Conservation (phyloP, 2,797 vertebrate genomes). For the Sarcoramphus papa region DNA sequence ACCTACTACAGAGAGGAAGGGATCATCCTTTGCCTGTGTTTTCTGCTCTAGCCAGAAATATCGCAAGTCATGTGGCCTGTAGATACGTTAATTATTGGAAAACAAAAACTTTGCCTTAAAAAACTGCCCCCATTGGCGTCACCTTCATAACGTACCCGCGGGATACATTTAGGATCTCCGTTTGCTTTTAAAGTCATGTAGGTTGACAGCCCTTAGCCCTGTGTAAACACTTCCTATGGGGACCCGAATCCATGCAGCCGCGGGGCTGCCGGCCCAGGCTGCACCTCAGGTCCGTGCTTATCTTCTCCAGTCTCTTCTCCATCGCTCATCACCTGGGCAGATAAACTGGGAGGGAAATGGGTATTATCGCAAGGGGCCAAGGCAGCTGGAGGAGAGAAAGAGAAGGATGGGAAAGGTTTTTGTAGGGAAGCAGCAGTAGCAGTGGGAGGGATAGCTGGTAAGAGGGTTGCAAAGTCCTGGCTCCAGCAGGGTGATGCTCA, state of each 20-base stretch:
- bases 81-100: background rate
- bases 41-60: background rate
- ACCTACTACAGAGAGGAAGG: too few relatives aligned
- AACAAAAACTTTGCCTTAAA: background rate
- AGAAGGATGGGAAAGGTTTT: background rate
- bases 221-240: accelerated
- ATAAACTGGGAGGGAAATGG: too few relatives aligned
- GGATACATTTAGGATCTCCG: background rate
- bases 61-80: accelerated
- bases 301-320: background rate
- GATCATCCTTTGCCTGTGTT: accelerated
- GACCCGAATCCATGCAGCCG: accelerated
- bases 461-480: background rate
- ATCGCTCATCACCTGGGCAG: accelerated
- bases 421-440: background rate
- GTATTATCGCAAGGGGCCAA: too few relatives aligned
- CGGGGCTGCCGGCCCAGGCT: background rate
- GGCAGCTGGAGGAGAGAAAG: background rate
- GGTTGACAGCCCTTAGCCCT: background rate
- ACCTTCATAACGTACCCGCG: accelerated
- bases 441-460: accelerated
- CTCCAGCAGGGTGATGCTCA: background rate
- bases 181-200: accelerated
- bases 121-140: accelerated
- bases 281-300: background rate